These are phyloP conservation scores for Drosophila parthenogenetica DNA, from an alignment of 2,888 invertebrate genomes.

Conservation along the genomic window DNA sequence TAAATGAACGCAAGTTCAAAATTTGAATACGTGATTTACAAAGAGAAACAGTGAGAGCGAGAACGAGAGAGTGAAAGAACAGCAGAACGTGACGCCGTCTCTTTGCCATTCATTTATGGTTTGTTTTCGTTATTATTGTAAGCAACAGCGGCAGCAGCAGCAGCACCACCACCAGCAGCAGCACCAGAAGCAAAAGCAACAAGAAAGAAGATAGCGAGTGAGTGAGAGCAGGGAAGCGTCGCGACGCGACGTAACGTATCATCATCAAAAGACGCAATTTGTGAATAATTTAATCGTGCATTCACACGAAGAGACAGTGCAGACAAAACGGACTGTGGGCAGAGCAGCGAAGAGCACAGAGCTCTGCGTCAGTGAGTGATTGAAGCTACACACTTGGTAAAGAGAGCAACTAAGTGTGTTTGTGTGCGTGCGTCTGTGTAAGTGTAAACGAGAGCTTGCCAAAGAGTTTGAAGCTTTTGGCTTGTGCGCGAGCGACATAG, in stretches of 20 bases:
- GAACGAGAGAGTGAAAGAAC: neutral
- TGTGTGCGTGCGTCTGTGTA: conserved; percentile 2
- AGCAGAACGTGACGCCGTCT: conserved; percentile 16
- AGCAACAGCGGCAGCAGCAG: conserved; percentile 23
- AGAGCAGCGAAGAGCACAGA: neutral
- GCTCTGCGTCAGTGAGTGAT: conserved; percentile 12
- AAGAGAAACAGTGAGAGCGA: neutral
- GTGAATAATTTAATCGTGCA: conserved; percentile 78
- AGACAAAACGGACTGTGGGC: conserved; percentile 7
- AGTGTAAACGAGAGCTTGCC: conserved; percentile 8
- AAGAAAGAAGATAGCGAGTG: conserved; percentile 7
- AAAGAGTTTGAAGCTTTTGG: conserved; percentile 52
- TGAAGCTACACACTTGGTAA: conserved; percentile 1
- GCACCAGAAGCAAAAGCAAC: conserved; percentile 20
- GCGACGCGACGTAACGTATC: conserved; percentile 31
- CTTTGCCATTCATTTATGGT: conserved; percentile 47
- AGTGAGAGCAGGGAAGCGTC: conserved; percentile 18
- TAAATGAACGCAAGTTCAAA: conserved; percentile 10
- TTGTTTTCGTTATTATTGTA: conserved; percentile 47
- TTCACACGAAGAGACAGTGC: conserved; percentile 60
- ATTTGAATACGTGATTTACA: conserved; percentile 19
- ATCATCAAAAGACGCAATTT: conserved; percentile 69
- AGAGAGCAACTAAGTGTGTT: conserved; percentile 4
- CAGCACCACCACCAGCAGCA: conserved; percentile 1
- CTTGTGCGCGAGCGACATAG: neutral